Evolutionary conservation across 2,888 invertebrate species (phyloP).

Genomic region (Limnephilus auricula): DNA sequence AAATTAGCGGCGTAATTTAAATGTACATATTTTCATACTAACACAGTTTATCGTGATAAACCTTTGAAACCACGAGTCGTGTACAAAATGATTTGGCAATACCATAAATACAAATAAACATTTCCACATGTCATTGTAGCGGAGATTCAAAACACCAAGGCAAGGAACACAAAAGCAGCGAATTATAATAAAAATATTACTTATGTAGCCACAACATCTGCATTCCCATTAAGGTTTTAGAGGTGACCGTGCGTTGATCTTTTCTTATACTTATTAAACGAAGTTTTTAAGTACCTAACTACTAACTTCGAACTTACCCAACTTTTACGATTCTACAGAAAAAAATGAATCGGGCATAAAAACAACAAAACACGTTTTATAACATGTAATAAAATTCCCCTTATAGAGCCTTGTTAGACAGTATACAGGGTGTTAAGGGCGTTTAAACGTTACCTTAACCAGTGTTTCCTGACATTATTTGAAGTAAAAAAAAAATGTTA

Average conservation of each 20-base stretch:
- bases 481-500: too few species aligned
- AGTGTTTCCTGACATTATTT: too few species aligned
- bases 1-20: background rate
- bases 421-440: too few species aligned
- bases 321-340: background rate
- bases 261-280: background rate
- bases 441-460: too few species aligned
- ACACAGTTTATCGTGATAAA: too few species aligned
- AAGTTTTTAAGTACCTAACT: background rate
- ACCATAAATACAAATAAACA: background rate
- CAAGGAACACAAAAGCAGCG: too few species aligned
- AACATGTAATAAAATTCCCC: background rate
- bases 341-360: background rate
- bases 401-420: background rate
- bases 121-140: too few species aligned
- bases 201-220: background rate
- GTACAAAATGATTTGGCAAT: background rate
- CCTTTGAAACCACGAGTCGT: too few species aligned
- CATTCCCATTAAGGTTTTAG: background rate
- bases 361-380: too few species aligned
- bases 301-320: too few species aligned
- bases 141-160: background rate
- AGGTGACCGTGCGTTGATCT: background rate
- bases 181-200: too few species aligned
- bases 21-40: background rate